Percentiles rank a stretch among this genome's conserved stretches.
Evolutionary conservation across 2,888 invertebrate species (phyloP).

Genomic region (Urechis unicinctus): DNA sequence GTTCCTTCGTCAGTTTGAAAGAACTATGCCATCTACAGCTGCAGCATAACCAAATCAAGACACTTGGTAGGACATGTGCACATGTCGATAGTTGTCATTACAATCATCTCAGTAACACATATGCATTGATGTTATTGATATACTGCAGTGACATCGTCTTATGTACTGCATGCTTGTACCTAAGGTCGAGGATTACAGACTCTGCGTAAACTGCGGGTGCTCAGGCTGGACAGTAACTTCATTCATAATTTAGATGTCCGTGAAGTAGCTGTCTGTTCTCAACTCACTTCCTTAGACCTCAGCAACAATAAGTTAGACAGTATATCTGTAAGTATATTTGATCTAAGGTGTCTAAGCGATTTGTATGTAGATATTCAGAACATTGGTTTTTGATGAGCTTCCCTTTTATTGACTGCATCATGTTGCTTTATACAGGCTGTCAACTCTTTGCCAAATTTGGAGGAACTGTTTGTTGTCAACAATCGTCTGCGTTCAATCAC

Average conservation of each 20-base stretch:
- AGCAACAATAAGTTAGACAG: slow-evolving; percentile 40
- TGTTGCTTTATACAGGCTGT: slow-evolving; percentile 29
- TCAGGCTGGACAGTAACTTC: slow-evolving; percentile 41
- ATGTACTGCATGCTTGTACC: neutral
- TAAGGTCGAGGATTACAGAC: slow-evolving; percentile 31
- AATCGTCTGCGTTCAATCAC: slow-evolving; percentile 32
- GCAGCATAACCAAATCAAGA: slow-evolving; percentile 40
- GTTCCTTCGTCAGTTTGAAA: slow-evolving; percentile 38
- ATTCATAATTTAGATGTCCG: slow-evolving; percentile 33
- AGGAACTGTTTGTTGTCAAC: slow-evolving; percentile 35
- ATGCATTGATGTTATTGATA: too few relatives aligned
- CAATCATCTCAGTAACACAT: too few relatives aligned
- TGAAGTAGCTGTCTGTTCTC: slow-evolving; percentile 34
- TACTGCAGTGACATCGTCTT: neutral
- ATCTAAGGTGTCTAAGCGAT: neutral
- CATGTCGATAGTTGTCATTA: too few relatives aligned
- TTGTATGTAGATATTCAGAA: too few relatives aligned
- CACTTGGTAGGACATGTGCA: slow-evolving; percentile 40
- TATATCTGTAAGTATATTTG: slow-evolving; percentile 30
- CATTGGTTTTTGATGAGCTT: neutral
- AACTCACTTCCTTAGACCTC: slow-evolving; percentile 37
- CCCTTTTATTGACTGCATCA: neutral
- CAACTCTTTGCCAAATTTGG: slow-evolving; percentile 39
- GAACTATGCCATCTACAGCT: slow-evolving; percentile 37
- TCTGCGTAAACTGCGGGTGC: slow-evolving; percentile 32